phyloP scores from a whole-genome alignment of 1,140 invertebrate species.

The Musca domestica region DNA sequence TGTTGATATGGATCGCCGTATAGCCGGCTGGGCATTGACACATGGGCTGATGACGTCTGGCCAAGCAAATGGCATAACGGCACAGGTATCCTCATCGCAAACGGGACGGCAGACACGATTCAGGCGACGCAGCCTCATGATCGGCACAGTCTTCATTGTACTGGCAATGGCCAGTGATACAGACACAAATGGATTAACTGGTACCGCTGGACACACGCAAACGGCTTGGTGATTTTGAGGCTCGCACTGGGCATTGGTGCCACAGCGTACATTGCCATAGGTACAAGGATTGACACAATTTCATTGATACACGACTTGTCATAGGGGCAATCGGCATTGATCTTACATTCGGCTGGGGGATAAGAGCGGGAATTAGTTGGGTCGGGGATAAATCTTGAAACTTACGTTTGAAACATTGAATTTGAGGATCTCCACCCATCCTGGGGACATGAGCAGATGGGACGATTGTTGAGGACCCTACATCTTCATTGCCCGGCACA shows the following conservation, averaged over 20 bases:
- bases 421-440: slow-evolving; percentile 82
- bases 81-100: slow-evolving; percentile 76
- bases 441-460: slow-evolving; percentile 77
- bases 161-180: slow-evolving; percentile 78
- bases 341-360: slow-evolving; percentile 82
- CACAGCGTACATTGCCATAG: slow-evolving; percentile 65
- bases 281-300: slow-evolving; percentile 77
- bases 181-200: slow-evolving; percentile 75
- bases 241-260: slow-evolving; percentile 74
- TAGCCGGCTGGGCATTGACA: slow-evolving; percentile 75
- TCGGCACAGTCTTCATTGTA: slow-evolving; percentile 88
- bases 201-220: slow-evolving; percentile 81
- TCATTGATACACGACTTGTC: slow-evolving; percentile 78
- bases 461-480: slow-evolving; percentile 68
- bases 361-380: too few relatives aligned
- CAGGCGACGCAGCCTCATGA: slow-evolving; percentile 78
- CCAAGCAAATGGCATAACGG: slow-evolving; percentile 70
- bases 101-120: slow-evolving; percentile 81
- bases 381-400: slow-evolving; percentile 32
- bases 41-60: slow-evolving; percentile 71
- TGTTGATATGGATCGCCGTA: slow-evolving; percentile 76
- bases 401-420: slow-evolving; percentile 84
- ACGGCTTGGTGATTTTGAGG: slow-evolving; percentile 72
- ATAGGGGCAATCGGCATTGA: slow-evolving; percentile 79
- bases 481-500: slow-evolving; percentile 82